Evolutionary conservation across 2,113 vertebrate species (phyloP), one percentile per base, ranked within the genome.

Genomic region (Callaeas wilsoni): DNA sequence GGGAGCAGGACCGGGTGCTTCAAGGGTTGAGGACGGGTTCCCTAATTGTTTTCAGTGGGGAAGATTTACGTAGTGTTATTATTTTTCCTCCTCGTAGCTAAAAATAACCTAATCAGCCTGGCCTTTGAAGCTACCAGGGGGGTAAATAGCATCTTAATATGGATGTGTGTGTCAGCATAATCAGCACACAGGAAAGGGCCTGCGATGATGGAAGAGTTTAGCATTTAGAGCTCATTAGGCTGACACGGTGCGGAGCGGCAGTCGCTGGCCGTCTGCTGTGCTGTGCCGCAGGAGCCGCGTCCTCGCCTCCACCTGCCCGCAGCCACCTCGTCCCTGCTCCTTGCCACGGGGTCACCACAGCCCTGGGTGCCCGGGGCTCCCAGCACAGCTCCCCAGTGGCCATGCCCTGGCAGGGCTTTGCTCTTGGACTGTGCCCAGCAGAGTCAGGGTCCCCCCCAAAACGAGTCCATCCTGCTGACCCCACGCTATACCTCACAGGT

Each of bases 401-500:
- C 1, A 4, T 47, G 73, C 33, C 49, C 41, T 12, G 53, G 52
- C 64, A 33, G 55, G 9, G 77, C 69, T 90, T 52, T 2, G 2
- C 17, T 88, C 59, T 13, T 16, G 53, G 44, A 23, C 33, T 79
- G 60, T 3, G 4, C 39, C 69, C 56, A 23, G 20, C 32, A 68
- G 50, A 42, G 23, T 49, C 0, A 0, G 39, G 33, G 14, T 19
- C 1, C 4, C 10, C 17, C 11, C 15, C 1, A 0, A 13, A 67
- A 53, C 20, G 6, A 39, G 16, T 18, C 0, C 0, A 37, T 6
- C 16, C 15, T 3, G 0, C 55, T 81, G 74, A 68, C 12, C 27
- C 12, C 20, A 1, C 15, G 76, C 23, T 86, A 1, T 30, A 15
- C 79, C 95, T 92, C 69, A 5, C 98, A 99, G 99, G 99, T 99